Evolutionary conservation across 2,888 invertebrate species (phyloP).

Genomic region (Pedicia rivosa): DNA sequence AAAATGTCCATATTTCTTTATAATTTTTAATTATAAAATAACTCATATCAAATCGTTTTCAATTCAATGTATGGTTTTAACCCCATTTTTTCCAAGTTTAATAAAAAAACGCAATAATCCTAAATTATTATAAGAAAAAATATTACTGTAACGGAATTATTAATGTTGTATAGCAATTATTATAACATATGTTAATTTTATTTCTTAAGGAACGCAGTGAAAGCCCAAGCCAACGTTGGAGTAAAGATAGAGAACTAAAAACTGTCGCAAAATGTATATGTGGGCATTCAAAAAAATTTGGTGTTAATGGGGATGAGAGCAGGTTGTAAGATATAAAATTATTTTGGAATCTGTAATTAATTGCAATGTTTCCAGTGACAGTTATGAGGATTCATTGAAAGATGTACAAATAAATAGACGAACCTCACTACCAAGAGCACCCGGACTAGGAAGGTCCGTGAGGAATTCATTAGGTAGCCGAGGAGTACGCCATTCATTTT

Average conservation of each 20-base stretch:
- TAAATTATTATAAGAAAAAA: no score
- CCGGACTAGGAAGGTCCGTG: conserved; percentile 2
- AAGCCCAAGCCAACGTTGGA: neutral
- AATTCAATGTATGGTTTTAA: no score
- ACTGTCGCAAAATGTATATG: conserved; percentile 7
- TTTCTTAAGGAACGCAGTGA: no score
- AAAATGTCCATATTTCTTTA: no score
- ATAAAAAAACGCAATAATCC: no score
- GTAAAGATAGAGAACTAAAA: neutral
- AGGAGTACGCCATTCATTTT: conserved; percentile 28
- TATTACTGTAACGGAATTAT: no score
- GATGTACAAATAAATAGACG: conserved; percentile 15
- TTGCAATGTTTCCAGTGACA: conserved; percentile 37
- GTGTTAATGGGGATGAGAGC: conserved; percentile 21
- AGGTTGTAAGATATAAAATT: conserved; percentile 19
- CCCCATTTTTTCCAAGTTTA: no score
- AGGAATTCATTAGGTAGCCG: conserved; percentile 22
- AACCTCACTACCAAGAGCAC: conserved; percentile 7
- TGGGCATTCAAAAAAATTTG: conserved; percentile 10
- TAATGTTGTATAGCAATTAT: conserved; percentile 3
- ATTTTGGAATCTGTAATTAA: neutral
- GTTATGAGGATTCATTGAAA: conserved; percentile 69
- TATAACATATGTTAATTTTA: no score
- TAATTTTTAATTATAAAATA: no score
- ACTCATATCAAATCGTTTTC: no score